Conservation (phyloP, 2,888 invertebrate species). For the Oithona nana region DNA sequence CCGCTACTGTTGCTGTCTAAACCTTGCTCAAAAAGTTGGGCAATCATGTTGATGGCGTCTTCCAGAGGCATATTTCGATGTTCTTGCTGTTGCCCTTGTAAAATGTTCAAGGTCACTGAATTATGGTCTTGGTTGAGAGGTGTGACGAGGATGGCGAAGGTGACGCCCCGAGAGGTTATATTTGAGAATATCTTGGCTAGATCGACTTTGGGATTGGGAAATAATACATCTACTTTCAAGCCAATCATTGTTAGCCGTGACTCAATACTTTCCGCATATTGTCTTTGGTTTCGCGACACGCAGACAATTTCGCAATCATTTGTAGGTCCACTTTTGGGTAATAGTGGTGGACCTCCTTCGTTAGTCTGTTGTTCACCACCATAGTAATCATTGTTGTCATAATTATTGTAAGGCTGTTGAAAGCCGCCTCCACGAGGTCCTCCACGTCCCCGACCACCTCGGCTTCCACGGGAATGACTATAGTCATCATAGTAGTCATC, state of each 20-base stretch:
- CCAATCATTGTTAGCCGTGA: conserved; percentile 53
- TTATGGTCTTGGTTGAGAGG: conserved; percentile 64
- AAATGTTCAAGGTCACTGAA: conserved; percentile 67
- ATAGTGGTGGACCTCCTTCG: too few relatives aligned
- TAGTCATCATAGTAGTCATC: background rate
- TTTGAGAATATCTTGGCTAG: conserved; percentile 50
- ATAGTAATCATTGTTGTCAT: too few relatives aligned
- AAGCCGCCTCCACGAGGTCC: too few relatives aligned
- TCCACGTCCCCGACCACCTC: too few relatives aligned
- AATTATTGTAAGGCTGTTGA: too few relatives aligned
- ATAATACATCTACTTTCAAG: conserved; percentile 59
- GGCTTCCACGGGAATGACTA: background rate
- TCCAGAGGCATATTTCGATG: conserved; percentile 89
- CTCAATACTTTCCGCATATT: conserved; percentile 75
- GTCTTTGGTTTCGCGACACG: conserved; percentile 30
- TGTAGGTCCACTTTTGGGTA: too few relatives aligned
- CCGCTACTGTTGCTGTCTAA: background rate
- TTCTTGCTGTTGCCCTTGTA: conserved; percentile 78
- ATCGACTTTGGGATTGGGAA: conserved; percentile 73
- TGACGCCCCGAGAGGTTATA: conserved; percentile 62
- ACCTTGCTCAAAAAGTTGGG: conserved; percentile 22
- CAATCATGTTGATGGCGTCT: conserved; percentile 59
- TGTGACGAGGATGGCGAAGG: conserved; percentile 73
- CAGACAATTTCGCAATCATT: conserved; percentile 12
- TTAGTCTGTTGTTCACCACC: too few relatives aligned